Base-by-base conservation (phyloP, 2,888 invertebrate species). In the Ectropis crepuscularia region DNA sequence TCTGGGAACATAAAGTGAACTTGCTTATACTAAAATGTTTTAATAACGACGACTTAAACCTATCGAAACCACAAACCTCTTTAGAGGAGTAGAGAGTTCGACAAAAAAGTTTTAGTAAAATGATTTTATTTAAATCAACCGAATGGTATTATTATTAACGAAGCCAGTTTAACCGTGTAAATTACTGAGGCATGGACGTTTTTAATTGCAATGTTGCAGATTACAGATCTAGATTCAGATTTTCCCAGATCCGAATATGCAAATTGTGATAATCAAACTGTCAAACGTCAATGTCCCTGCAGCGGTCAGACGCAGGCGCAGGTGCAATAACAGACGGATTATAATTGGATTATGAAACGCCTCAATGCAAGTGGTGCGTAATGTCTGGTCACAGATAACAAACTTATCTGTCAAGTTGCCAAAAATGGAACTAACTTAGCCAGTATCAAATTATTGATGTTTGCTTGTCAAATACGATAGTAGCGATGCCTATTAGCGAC, bases 301-400 rank as follows among this genome's bases (percentile, higher is more conserved):
- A 51, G 28, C 7, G 41, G 41, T 28, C 16, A 28, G 12, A 64
- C 53, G 6, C 39, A 43, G 68, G 57, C 73, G 76, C 80, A 80
- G 75, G 77, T 79, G 78, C 64, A 62, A 63, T 75, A 72, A 70
- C 68, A 70, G 73, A 68, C 71, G 49, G 68, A 68, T 71, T 45
- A 61, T 87, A 84, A 88, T 88, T 85, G 87, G 88, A 88, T 89
- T 88, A 88, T 75, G 79, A 81, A 86, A 85, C 80, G 68, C 74
- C 79, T 73, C 65, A 74, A 69, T 74, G 69, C 76, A 83, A 88
- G 71, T 85, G 80, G 84, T 79, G 86, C 88, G 82, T 84, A 76
- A 76, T 82, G 87, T 87, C 86, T 87, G 78, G 73, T 65, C 53
- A 65, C 63, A 51, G 51, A 51, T 51, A 28, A 28, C 16, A 28